Conservation (phyloP, 1,140 invertebrate genomes). For the Temnothorax nylanderi region DNA sequence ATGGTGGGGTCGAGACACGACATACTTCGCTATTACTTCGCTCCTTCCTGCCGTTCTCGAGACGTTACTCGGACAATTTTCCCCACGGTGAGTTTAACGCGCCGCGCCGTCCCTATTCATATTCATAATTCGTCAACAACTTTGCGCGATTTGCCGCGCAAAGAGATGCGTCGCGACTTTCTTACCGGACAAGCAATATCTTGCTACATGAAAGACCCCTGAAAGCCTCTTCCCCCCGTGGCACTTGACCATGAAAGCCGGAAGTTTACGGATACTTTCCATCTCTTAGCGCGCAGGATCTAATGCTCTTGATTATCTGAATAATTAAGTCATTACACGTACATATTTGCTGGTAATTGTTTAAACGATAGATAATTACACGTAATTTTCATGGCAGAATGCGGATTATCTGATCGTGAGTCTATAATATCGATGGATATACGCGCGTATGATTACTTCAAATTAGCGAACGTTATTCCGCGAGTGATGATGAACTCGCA, state of each 20-base stretch:
- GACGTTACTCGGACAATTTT: slow-evolving; percentile 28
- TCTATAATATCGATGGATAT: background rate
- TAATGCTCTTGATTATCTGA: background rate
- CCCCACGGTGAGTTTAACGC: background rate
- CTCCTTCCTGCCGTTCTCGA: slow-evolving; percentile 39
- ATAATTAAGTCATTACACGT: slow-evolving; percentile 2
- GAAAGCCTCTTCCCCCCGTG: background rate
- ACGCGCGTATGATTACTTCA: background rate
- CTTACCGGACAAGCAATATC: background rate
- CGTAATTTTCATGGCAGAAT: background rate
- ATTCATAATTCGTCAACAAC: slow-evolving; percentile 43
- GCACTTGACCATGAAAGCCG: background rate
- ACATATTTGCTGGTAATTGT: background rate
- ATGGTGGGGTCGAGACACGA: slow-evolving; percentile 51
- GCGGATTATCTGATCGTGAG: background rate
- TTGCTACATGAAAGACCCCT: background rate
- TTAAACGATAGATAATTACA: background rate
- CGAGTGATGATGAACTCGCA: background rate
- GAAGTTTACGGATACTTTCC: background rate
- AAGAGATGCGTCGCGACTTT: background rate
- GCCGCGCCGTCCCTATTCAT: slow-evolving; percentile 5
- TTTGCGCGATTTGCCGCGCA: background rate
- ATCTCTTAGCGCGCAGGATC: background rate
- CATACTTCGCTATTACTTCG: slow-evolving; percentile 49
- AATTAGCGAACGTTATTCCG: background rate